A percentile compares a stretch with the other conserved stretches of the same genome.
These are phyloP conservation scores for Brachionus plicatilis DNA, from an alignment of 1,140 invertebrate genomes.

Conservation along the genomic window DNA sequence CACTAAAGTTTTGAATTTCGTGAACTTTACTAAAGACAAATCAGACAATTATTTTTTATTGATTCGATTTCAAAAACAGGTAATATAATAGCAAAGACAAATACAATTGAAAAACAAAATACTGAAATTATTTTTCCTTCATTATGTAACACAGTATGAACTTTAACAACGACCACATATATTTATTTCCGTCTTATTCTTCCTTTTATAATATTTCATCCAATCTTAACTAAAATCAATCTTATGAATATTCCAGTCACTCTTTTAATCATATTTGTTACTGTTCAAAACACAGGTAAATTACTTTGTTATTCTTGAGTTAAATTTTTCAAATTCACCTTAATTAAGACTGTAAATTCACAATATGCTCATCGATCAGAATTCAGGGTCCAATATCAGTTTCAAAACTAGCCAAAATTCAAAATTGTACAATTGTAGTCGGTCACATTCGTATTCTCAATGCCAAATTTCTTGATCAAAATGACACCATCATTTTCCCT, in stretches of 20 bases:
- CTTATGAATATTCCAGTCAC: not conserved
- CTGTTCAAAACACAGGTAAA: not conserved
- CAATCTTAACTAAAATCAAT: not conserved
- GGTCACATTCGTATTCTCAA: not conserved
- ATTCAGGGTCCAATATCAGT: not conserved
- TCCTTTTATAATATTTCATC: too few relatives aligned
- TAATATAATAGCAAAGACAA: too few relatives aligned
- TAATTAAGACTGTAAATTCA: not conserved
- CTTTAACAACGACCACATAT: not conserved
- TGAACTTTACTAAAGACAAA: too few relatives aligned
- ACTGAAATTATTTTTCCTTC: too few relatives aligned
- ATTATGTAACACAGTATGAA: not conserved
- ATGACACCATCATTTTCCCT: not conserved
- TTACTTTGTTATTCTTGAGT: not conserved
- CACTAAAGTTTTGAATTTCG: too few relatives aligned
- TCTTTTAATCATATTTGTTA: not conserved
- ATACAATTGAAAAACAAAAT: too few relatives aligned
- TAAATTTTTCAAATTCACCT: not conserved
- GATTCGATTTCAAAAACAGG: too few relatives aligned
- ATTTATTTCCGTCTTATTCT: not conserved
- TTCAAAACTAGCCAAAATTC: not conserved
- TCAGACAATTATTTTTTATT: too few relatives aligned
- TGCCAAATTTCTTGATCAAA: not conserved
- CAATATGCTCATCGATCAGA: not conserved
- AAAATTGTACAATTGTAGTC: slow-evolving; percentile 15